Conservation (phyloP, 2,888 invertebrate genomes). For the Drosophila niveifrons region DNA sequence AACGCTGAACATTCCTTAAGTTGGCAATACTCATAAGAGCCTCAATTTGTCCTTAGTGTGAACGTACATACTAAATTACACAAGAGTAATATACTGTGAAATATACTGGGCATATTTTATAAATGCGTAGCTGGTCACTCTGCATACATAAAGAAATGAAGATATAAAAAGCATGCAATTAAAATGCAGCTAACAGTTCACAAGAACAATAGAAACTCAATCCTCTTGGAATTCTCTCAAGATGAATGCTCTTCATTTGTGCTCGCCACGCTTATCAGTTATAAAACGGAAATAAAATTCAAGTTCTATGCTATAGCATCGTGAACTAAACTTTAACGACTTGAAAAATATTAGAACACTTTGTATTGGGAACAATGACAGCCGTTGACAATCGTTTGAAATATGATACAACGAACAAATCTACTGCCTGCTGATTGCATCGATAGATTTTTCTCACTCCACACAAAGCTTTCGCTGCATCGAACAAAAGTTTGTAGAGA, state of each 20-base stretch:
- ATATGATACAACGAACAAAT: slow-evolving; percentile 62
- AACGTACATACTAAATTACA: background rate
- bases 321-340: slow-evolving; percentile 52
- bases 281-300: slow-evolving; percentile 41
- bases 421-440: slow-evolving; percentile 46
- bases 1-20: background rate
- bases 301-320: slow-evolving; percentile 24
- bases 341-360: slow-evolving; percentile 68
- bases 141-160: background rate
- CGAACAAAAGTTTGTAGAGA: slow-evolving; percentile 26
- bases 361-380: slow-evolving; percentile 61
- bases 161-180: background rate
- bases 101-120: background rate
- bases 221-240: background rate
- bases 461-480: slow-evolving; percentile 33
- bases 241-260: slow-evolving; percentile 12
- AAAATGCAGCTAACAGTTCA: background rate
- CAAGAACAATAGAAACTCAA: slow-evolving; percentile 7
- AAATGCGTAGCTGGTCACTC: background rate
- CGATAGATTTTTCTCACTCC: slow-evolving; percentile 14
- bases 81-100: no score
- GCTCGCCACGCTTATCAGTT: slow-evolving; percentile 7
- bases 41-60: background rate
- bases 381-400: slow-evolving; percentile 73
- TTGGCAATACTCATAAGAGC: background rate